A percentile compares a stretch with the other conserved stretches of the same genome.
phyloP scores from a whole-genome alignment of 1,140 invertebrate species.

The Heliothis subflexa region DNA sequence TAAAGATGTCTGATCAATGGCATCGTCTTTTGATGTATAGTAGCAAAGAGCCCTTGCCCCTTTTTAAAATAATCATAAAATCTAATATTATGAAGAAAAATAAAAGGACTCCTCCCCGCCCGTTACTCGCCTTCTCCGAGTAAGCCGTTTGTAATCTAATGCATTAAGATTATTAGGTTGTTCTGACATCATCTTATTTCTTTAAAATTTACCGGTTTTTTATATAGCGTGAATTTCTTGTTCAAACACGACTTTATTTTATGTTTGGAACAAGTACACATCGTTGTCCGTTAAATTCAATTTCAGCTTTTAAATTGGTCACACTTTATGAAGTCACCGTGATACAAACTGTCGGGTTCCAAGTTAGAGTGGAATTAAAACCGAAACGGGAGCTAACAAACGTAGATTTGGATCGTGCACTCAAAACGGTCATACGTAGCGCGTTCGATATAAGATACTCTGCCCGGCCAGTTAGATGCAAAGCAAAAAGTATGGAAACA shows the following conservation, averaged over 20 bases:
- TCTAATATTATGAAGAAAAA: conserved; percentile 69
- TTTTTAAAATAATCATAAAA: conserved; percentile 73
- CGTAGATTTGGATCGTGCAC: conserved; percentile 52
- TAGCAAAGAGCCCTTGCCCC: conserved; percentile 53
- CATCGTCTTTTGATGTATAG: conserved; percentile 55
- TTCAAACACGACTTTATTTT: conserved; percentile 34
- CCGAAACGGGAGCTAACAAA: conserved; percentile 41
- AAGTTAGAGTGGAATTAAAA: conserved; percentile 50
- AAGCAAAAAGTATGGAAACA: conserved; percentile 76
- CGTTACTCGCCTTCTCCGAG: conserved; percentile 55
- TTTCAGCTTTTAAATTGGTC: conserved; percentile 20
- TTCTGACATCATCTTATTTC: conserved; percentile 70
- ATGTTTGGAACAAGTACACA: conserved; percentile 10
- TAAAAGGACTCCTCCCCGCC: conserved; percentile 60
- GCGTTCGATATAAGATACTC: conserved; percentile 54
- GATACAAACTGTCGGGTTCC: conserved; percentile 17
- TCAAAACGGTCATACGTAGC: conserved; percentile 54
- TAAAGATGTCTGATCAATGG: conserved; percentile 56
- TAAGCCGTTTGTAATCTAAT: conserved; percentile 73
- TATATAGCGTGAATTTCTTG: conserved; percentile 51
- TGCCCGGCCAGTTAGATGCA: conserved; percentile 53
- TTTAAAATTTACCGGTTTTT: conserved; percentile 66
- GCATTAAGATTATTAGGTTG: conserved; percentile 80
- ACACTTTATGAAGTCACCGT: conserved; percentile 17
- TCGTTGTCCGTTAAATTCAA: conserved; percentile 17